Evolutionary conservation across 1,140 invertebrate genomes (phyloP), one percentile per base, ranked within the genome.

Genomic region (Anthonomus grandis): DNA sequence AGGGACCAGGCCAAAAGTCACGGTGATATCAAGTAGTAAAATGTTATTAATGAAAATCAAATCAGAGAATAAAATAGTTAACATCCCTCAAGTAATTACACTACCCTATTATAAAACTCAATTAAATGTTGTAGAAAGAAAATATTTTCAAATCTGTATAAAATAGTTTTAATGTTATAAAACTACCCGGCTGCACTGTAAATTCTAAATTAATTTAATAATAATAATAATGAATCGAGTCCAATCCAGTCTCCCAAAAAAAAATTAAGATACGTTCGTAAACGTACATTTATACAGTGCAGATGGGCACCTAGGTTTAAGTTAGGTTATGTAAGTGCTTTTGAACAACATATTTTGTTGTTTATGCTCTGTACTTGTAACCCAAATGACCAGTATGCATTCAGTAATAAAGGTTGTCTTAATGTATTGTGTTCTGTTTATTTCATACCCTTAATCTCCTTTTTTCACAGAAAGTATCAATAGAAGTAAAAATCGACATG

Each of bases 331-430:
- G 66, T 73, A 73, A 72, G 69, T 73, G 71, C 71, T 73, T 73
- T 73, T 68, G 64, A 66, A 68, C 65, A 68, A 73, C 67, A 64
- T n/a, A n/a, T 58, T 60, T 65, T 64, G 69, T 70, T 71, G 67
- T 71, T 59, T 65, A 68, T 60, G 71, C 69, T 73, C 71, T 73
- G 69, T 73, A 73, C 71, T 70, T 73, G 71, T 73, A 72, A 73
- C 70, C 71, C 68, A 71, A 48, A 71, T 73, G 71, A 73, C 71
- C 71, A 73, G 71, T 73, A 73, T 72, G 70, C 71, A 73, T 73
- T 73, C 71, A 73, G 70, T 73, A 73, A 73, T 73, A 73, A 73
- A 73, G 71, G 71, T 73, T 73, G 71, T 73, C 71, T 73, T 73
- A 73, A 72, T 73, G 71, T 72, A 69, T 17, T 18, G n/a, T 48